phyloP scores from a whole-genome alignment of 1,140 invertebrate species.

The Gonioctena quinquepunctata region DNA sequence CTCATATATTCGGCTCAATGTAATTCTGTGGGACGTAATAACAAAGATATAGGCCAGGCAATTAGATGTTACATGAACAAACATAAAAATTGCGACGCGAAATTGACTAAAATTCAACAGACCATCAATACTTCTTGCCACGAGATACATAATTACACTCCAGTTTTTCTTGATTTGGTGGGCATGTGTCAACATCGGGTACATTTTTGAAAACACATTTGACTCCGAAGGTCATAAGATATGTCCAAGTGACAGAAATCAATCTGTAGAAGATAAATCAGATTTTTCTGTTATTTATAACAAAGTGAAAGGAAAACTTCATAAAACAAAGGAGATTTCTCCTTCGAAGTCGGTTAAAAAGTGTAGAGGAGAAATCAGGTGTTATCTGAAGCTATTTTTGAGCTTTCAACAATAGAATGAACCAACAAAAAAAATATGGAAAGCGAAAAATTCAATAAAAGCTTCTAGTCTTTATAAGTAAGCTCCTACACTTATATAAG shows the following conservation, averaged over 20 bases:
- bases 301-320: neutral
- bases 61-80: constrained; percentile 14
- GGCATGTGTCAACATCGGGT: neutral
- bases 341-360: neutral
- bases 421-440: no score
- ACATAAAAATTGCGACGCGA: constrained; percentile 7
- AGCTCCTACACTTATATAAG: no score
- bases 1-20: constrained; percentile 3
- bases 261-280: no score
- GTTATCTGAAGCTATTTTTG: constrained; percentile 24
- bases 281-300: neutral
- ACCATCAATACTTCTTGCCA: constrained; percentile 10
- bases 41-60: neutral
- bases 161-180: constrained; percentile 14
- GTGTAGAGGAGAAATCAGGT: constrained; percentile 16
- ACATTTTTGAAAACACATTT: neutral
- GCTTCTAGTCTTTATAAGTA: no score
- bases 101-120: neutral
- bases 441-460: no score
- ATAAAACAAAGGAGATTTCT: constrained; percentile 7
- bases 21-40: constrained; percentile 9
- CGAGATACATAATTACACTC: constrained; percentile 4
- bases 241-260: neutral
- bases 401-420: no score
- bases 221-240: neutral